Evolutionary conservation across 2,113 vertebrate species (phyloP), one percentile per base, ranked within the genome.

Genomic region (Psettodes erumei): DNA sequence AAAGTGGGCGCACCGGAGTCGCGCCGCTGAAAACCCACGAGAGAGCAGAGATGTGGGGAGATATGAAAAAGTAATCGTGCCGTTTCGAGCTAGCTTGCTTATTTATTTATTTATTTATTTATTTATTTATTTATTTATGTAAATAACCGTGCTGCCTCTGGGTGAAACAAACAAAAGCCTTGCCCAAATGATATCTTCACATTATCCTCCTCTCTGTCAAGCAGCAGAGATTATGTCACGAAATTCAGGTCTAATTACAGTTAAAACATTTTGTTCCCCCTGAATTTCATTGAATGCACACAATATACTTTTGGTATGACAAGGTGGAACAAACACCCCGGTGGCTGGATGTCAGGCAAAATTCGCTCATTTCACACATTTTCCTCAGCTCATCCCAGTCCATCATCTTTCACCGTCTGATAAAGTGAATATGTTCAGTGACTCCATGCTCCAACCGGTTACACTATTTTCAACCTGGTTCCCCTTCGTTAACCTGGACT

Each of bases 321-420:
- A 5, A 16, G 16, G n/a, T 12, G 19, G 70, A 16, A 66, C 11
- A 23, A 43, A 21, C 56, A 32, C 6, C 10, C 58, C 19, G 32
- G 2, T 45, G 9, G 40, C 13, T 47, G 59, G 13, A 30, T 38
- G 38, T 65, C 28, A 72, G 27, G 23, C 25, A 76, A 0, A 38
- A 50, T 75, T 70, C 32, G 37, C 62, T 74, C 23, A n/a, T n/a
- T n/a, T n/a, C n/a, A 51, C 48, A 54, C 59, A n/a, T 69, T 55
- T 59, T 35, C 48, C 47, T 30, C 64, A 75, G 19, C 50, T 72
- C 35, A 7, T 59, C 32, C 33, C 43, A 23, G 13, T 60, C 40
- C 19, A 23, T 76, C 76, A 27, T 10, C 60, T 16, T 45, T 56
- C 25, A 60, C 67, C 74, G 75, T 65, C 58, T 68, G 75, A 84